A percentile compares a stretch with the other conserved stretches of the same genome.
Evolutionary conservation across 2,888 invertebrate genomes (phyloP).

Genomic region (Lagria hirta): DNA sequence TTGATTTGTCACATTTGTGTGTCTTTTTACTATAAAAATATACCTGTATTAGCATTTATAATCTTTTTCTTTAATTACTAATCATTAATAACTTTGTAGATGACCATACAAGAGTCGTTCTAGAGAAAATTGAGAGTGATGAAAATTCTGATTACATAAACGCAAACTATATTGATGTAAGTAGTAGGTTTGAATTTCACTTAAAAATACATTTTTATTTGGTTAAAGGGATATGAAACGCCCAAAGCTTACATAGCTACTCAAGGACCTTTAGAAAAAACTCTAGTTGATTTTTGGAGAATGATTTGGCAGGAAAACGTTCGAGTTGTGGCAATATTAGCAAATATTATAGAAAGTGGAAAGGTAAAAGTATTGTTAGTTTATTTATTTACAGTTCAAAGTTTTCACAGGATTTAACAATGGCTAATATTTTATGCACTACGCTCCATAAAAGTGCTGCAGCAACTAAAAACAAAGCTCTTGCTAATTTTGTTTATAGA

Average conservation of each 20-base stretch:
- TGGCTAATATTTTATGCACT: no score
- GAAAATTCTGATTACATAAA: conserved; percentile 57
- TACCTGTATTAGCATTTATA: neutral
- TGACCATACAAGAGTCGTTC: conserved; percentile 56
- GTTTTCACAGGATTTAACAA: no score
- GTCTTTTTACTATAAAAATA: conserved; percentile 1
- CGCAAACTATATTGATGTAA: conserved; percentile 57
- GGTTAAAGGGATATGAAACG: conserved; percentile 47
- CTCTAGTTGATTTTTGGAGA: conserved; percentile 50
- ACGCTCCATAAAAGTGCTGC: no score
- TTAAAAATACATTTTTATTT: conserved; percentile 6
- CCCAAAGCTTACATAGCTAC: conserved; percentile 49
- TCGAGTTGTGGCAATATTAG: conserved; percentile 56
- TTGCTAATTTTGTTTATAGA: no score
- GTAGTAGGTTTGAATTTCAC: conserved; percentile 17
- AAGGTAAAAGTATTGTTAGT: no score
- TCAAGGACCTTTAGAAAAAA: conserved; percentile 48
- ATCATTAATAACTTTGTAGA: conserved; percentile 41
- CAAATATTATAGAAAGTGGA: conserved; percentile 55
- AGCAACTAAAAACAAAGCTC: no score
- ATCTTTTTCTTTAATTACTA: no score
- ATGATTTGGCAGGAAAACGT: conserved; percentile 57
- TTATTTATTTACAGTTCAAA: no score
- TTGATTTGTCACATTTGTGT: no score
- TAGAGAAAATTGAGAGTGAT: conserved; percentile 49